Conservation (phyloP, 2,797 vertebrate genomes). For the Smutsia gigantea region DNA sequence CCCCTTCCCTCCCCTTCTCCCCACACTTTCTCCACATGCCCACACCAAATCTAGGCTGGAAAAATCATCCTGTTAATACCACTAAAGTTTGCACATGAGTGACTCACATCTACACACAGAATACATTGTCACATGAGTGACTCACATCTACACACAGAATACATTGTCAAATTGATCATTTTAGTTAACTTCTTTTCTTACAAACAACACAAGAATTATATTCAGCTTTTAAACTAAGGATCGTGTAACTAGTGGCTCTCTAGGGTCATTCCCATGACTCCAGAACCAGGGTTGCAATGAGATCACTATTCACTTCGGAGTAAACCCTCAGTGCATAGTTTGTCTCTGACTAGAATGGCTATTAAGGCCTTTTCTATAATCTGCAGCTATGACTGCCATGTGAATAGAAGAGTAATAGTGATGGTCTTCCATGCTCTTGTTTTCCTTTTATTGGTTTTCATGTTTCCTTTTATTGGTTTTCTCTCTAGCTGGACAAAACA, state of each 20-base stretch:
- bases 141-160: neutral
- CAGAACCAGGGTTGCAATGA: neutral
- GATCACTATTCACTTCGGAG: neutral
- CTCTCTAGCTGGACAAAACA: neutral
- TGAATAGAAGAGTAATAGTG: slow-evolving; percentile 45
- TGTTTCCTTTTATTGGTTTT: slow-evolving; percentile 54
- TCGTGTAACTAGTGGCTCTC: neutral
- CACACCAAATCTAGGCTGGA: neutral
- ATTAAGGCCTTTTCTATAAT: neutral
- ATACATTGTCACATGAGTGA: slow-evolving; percentile 4
- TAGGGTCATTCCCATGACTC: neutral
- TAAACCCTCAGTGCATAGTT: neutral
- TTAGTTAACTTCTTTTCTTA: neutral
- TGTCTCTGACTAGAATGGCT: neutral
- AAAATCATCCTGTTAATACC: neutral
- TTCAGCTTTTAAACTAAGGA: slow-evolving; percentile 28
- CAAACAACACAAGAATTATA: neutral
- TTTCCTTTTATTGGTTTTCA: slow-evolving; percentile 31
- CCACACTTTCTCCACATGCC: neutral
- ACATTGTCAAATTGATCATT: slow-evolving; percentile 35
- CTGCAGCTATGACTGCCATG: neutral
- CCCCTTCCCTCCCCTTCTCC: neutral
- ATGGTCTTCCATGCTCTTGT: neutral
- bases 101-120: neutral
- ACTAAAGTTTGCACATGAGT: neutral